Evolutionary conservation across 2,888 invertebrate genomes (phyloP).

Genomic region (Orthosia gothica): DNA sequence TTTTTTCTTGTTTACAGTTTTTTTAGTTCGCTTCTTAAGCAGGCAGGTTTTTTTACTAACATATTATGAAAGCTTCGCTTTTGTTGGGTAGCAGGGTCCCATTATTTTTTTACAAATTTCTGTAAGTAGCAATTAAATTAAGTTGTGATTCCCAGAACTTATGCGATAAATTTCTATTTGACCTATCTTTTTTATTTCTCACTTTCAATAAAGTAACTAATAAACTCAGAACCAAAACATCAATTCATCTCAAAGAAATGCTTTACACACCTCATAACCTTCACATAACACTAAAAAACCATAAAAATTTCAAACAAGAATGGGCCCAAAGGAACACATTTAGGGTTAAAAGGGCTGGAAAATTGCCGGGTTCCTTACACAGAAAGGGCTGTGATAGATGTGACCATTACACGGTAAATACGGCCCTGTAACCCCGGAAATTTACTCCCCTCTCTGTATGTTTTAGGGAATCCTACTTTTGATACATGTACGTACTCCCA

Average conservation of each 20-base stretch:
- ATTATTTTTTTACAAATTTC: too few relatives aligned
- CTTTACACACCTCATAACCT: neutral
- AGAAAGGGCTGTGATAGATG: slow-evolving; percentile 64
- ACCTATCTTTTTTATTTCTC: too few relatives aligned
- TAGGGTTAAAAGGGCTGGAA: slow-evolving; percentile 51
- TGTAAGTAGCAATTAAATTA: too few relatives aligned
- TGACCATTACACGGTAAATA: slow-evolving; percentile 65
- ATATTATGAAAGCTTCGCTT: too few relatives aligned
- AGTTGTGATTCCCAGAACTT: too few relatives aligned
- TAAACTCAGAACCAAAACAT: neutral
- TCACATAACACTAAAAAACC: slow-evolving; percentile 14
- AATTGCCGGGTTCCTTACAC: slow-evolving; percentile 50
- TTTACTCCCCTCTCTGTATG: slow-evolving; percentile 54
- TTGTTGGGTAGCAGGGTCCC: too few relatives aligned
- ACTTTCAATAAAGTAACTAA: neutral
- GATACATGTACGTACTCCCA: slow-evolving; percentile 35
- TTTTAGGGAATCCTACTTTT: slow-evolving; percentile 52
- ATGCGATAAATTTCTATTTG: too few relatives aligned
- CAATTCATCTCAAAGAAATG: neutral
- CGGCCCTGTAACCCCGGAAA: slow-evolving; percentile 48
- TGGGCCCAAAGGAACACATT: slow-evolving; percentile 36
- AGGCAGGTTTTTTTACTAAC: too few relatives aligned
- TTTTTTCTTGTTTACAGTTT: too few relatives aligned
- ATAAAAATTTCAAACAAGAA: slow-evolving; percentile 46
- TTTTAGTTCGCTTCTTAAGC: too few relatives aligned